Percentiles rank a stretch among this genome's conserved stretches.
Conservation (phyloP, 2,888 invertebrate genomes). For the Ormyrus nitidulus region DNA sequence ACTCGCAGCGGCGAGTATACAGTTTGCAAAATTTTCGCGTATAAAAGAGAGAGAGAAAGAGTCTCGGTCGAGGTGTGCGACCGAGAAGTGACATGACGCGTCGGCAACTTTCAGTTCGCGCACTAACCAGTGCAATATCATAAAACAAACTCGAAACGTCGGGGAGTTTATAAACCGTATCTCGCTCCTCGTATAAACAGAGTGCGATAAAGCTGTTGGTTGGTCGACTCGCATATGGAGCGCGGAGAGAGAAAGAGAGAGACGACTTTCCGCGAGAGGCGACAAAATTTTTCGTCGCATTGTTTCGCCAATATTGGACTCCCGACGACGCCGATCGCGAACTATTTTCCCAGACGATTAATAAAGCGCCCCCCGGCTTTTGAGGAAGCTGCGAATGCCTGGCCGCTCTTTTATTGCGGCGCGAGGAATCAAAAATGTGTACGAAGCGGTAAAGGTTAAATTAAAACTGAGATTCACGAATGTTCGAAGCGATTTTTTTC, state of each 20-base stretch:
- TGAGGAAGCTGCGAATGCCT: too few species aligned
- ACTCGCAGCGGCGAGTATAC: not conserved
- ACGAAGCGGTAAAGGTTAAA: too few species aligned
- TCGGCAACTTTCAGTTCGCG: slow-evolving; percentile 37
- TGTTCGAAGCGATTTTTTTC: too few species aligned
- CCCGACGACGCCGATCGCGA: too few species aligned
- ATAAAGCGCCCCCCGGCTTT: too few species aligned
- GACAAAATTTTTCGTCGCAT: not conserved
- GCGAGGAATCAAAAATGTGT: too few species aligned
- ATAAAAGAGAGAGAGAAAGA: slow-evolving; percentile 6
- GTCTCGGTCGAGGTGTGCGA: not conserved
- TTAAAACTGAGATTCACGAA: too few species aligned
- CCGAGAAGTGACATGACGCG: not conserved
- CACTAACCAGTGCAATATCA: slow-evolving; percentile 47
- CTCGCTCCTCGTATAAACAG: slow-evolving; percentile 45
- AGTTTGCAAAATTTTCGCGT: slow-evolving; percentile 29
- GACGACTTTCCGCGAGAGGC: too few species aligned
- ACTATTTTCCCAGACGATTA: too few species aligned
- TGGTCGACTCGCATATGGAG: slow-evolving; percentile 11
- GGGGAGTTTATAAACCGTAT: slow-evolving; percentile 50
- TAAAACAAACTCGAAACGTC: slow-evolving; percentile 49
- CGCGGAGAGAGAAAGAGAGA: too few species aligned
- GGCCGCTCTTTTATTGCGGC: too few species aligned
- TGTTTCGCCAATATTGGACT: not conserved
- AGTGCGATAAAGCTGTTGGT: slow-evolving; percentile 36